These are phyloP conservation scores for Perdita meconis DNA, from an alignment of 2,888 invertebrate genomes.

Conservation along the genomic window DNA sequence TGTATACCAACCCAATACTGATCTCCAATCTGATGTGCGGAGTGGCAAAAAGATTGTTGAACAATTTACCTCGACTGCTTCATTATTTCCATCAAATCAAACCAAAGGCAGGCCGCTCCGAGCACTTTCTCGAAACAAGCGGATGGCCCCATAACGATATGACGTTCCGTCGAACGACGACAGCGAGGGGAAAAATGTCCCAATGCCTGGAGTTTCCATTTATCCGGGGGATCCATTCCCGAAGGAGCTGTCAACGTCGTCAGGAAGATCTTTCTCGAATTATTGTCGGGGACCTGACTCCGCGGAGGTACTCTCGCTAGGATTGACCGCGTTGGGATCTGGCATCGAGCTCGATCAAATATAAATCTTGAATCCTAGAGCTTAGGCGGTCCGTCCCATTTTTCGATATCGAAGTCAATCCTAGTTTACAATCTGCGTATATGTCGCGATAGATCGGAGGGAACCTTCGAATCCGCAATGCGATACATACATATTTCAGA, in stretches of 20 bases:
- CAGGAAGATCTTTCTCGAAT: conserved; percentile 69
- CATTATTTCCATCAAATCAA: too few relatives aligned
- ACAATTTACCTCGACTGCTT: too few relatives aligned
- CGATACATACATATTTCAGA: conserved; percentile 69
- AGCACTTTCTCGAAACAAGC: too few relatives aligned
- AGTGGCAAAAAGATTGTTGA: too few relatives aligned
- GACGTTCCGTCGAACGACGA: too few relatives aligned
- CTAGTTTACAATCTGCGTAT: conserved; percentile 68
- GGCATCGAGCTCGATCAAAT: conserved; percentile 68
- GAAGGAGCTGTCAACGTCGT: conserved; percentile 70
- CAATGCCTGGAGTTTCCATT: conserved; percentile 63
- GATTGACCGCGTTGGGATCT: conserved; percentile 64
- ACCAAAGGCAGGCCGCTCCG: too few relatives aligned
- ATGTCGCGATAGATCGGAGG: conserved; percentile 56
- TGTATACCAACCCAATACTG: too few relatives aligned
- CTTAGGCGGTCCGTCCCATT: conserved; percentile 65
- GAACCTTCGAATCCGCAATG: conserved; percentile 48
- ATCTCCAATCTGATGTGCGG: too few relatives aligned
- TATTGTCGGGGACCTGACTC: conserved; percentile 49
- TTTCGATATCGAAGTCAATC: conserved; percentile 71
- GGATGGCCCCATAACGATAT: too few relatives aligned
- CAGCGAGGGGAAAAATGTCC: conserved; percentile 24
- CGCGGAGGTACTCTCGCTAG: conserved; percentile 48
- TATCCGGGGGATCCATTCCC: conserved; percentile 68
- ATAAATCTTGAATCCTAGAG: conserved; percentile 69